phyloP scores from a whole-genome alignment of 1,140 invertebrate genomes.

The Ceratosolen solmsi region DNA sequence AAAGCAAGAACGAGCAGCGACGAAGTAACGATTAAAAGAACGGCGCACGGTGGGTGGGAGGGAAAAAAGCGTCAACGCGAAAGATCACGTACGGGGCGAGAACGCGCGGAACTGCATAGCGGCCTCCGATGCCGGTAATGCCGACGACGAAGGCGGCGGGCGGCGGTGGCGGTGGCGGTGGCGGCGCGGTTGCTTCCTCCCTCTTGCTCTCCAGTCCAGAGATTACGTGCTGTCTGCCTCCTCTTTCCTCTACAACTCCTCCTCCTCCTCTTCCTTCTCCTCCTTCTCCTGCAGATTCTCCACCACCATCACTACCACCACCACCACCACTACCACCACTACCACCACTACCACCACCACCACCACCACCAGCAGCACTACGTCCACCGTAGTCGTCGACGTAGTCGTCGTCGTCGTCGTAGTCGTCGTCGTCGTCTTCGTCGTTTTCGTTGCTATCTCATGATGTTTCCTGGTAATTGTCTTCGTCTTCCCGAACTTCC shows the following conservation, averaged over 20 bases:
- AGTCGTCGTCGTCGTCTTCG: too few relatives aligned
- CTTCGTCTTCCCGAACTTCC: too few relatives aligned
- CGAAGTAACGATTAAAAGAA: conserved; percentile 49
- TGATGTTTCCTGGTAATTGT: too few relatives aligned
- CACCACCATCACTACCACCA: not conserved
- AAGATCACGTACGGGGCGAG: conserved; percentile 46
- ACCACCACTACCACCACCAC: not conserved
- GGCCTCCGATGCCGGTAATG: conserved; percentile 17
- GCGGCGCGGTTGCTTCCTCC: not conserved
- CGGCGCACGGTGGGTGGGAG: not conserved
- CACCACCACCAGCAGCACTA: not conserved
- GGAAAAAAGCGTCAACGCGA: conserved; percentile 24
- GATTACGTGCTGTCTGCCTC: conserved; percentile 50
- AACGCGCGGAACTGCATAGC: conserved; percentile 10
- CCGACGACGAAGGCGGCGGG: not conserved
- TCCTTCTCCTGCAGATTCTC: not conserved
- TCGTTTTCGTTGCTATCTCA: too few relatives aligned
- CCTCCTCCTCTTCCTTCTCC: not conserved
- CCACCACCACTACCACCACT: not conserved
- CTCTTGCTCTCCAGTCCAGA: not conserved
- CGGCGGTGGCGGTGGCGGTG: not conserved
- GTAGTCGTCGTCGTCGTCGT: too few relatives aligned
- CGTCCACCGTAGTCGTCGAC: not conserved
- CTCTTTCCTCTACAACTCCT: not conserved
- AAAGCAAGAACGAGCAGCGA: not conserved